Percentiles rank a stretch among this genome's conserved stretches.
Conservation (phyloP, 30 jellyfish, hydroid and myxozoan genomes). For the Morbakka virulenta region DNA sequence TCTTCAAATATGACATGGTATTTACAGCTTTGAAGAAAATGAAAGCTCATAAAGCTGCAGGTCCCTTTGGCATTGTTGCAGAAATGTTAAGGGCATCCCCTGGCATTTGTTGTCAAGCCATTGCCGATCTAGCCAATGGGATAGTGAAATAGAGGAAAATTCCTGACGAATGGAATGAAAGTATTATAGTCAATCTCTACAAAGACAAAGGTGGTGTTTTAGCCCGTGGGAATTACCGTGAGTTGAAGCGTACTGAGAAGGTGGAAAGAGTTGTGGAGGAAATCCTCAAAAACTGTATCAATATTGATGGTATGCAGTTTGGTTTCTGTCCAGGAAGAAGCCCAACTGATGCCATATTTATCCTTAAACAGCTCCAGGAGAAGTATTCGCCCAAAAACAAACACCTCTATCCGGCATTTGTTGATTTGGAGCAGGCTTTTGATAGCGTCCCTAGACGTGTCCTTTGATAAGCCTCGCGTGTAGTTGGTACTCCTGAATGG, state of each 20-base stretch:
- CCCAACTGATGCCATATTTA: not conserved
- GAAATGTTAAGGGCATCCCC: slow-evolving; percentile 11
- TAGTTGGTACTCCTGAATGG: too few relatives aligned
- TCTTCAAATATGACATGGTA: not conserved
- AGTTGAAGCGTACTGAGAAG: not conserved
- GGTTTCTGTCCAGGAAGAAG: not conserved
- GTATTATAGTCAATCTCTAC: not conserved
- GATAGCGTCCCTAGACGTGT: too few relatives aligned
- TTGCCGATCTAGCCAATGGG: not conserved
- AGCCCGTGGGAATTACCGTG: not conserved
- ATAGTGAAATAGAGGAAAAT: not conserved
- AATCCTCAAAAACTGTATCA: not conserved
- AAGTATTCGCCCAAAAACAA: too few relatives aligned
- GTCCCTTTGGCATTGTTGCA: slow-evolving; percentile 4
- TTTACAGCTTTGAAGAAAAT: not conserved
- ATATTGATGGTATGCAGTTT: not conserved
- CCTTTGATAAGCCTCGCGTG: too few relatives aligned
- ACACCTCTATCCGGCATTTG: too few relatives aligned
- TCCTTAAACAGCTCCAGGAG: too few relatives aligned
- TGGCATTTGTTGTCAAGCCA: not conserved
- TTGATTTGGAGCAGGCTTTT: too few relatives aligned
- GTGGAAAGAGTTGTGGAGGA: not conserved
- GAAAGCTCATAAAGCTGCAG: slow-evolving; percentile 8
- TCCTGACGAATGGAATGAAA: not conserved
- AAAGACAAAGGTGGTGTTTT: not conserved